phyloP scores from a whole-genome alignment of 1,140 invertebrate genomes.

The Lucilia cuprina region DNA sequence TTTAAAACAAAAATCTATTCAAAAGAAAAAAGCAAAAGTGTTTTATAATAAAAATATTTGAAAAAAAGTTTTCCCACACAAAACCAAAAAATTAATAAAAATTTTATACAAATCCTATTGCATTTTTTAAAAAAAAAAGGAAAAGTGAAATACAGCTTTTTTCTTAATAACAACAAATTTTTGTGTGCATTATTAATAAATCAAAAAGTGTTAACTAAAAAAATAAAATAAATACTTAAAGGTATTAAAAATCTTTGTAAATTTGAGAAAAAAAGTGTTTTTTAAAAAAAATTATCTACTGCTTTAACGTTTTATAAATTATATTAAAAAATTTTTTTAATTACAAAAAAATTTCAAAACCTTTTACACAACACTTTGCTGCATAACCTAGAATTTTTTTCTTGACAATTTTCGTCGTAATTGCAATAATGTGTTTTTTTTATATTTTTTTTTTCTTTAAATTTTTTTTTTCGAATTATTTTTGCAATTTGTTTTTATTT shows the following conservation, averaged over 20 bases:
- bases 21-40: constrained; percentile 3
- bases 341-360: neutral
- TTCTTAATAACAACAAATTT: neutral
- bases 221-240: neutral
- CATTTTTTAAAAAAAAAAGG: neutral
- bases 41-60: constrained; percentile 24
- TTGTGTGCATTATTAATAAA: neutral
- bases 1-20: neutral
- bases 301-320: neutral
- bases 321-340: neutral
- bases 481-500: neutral
- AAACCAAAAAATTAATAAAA: neutral
- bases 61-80: neutral
- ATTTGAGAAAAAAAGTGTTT: neutral
- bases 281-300: constrained; percentile 16
- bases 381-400: constrained; percentile 25
- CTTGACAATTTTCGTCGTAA: neutral
- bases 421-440: neutral
- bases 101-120: constrained; percentile 19
- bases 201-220: neutral
- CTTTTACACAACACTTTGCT: constrained; percentile 28
- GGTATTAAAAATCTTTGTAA: neutral
- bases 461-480: neutral
- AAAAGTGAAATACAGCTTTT: neutral
- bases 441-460: neutral